Evolutionary conservation across 2,113 vertebrate genomes (phyloP).

Genomic region (Lampris incognitus): DNA sequence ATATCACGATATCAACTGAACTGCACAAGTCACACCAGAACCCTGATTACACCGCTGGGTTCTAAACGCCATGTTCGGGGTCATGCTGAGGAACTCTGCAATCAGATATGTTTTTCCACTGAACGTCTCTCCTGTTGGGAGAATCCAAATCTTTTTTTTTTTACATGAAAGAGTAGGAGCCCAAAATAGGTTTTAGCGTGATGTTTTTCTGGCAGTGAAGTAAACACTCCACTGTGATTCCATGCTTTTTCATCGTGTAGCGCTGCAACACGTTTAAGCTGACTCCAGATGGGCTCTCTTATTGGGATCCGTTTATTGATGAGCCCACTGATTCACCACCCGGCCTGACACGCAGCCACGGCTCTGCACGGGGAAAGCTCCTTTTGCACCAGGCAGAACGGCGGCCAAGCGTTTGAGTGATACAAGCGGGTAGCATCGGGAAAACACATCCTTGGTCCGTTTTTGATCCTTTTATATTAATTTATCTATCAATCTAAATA

Average conservation of each 20-base stretch:
- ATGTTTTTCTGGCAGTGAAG: background rate
- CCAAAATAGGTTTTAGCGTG: conserved; percentile 4
- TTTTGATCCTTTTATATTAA: conserved; percentile 50
- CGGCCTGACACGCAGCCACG: conserved; percentile 35
- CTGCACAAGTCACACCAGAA: background rate
- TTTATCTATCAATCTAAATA: conserved; percentile 32
- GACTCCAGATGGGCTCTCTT: conserved; percentile 47
- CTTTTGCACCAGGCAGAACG: conserved; percentile 32
- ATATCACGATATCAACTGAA: background rate
- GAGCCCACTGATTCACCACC: conserved; percentile 43
- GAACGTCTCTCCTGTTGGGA: too few relatives aligned
- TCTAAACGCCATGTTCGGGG: too few relatives aligned
- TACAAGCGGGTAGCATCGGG: conserved; percentile 47
- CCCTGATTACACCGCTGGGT: too few relatives aligned
- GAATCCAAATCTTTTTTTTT: too few relatives aligned
- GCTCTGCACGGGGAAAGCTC: conserved; percentile 6
- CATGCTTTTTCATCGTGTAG: conserved; percentile 16
- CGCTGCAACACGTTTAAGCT: conserved; percentile 20
- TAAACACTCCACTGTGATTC: conserved; percentile 3
- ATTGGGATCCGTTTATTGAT: conserved; percentile 55
- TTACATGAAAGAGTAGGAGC: too few relatives aligned
- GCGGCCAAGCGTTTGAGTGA: conserved; percentile 51
- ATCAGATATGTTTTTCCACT: background rate
- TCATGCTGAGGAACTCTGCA: background rate
- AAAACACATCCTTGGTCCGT: conserved; percentile 52